A percentile compares a stretch with the other conserved stretches of the same genome.
These are phyloP conservation scores for Gobius niger DNA, from an alignment of 2,113 vertebrate species.

Conservation along the genomic window DNA sequence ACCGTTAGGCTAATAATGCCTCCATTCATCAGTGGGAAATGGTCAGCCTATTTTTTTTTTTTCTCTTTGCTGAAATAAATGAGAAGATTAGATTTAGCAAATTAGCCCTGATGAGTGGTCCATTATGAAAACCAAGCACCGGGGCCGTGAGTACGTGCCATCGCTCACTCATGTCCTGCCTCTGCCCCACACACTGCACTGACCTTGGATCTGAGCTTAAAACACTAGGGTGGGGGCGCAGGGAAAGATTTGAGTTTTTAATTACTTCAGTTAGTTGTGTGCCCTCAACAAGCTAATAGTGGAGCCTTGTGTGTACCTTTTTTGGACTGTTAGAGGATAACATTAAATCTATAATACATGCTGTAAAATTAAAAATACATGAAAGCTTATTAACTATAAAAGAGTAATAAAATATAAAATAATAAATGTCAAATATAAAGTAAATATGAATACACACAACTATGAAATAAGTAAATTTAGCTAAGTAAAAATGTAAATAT, in stretches of 20 bases:
- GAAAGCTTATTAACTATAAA: no score
- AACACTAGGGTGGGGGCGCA: background rate
- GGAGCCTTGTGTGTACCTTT: no score
- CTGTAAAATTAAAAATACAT: no score
- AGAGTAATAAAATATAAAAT: no score
- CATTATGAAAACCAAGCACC: conserved; percentile 56
- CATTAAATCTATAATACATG: no score
- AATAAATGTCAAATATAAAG: no score
- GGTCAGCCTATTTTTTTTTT: conserved; percentile 43
- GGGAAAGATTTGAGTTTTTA: background rate
- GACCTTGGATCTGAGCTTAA: conserved; percentile 22
- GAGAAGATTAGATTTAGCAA: conserved; percentile 55
- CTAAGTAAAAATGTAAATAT: no score
- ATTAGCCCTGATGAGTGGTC: conserved; percentile 58
- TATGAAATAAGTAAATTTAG: no score
- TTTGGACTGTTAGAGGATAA: no score
- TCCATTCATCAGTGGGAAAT: conserved; percentile 57
- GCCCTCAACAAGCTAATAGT: no score
- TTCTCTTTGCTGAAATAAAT: conserved; percentile 48
- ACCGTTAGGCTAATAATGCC: conserved; percentile 52
- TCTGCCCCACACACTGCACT: conserved; percentile 12
- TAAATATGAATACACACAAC: no score
- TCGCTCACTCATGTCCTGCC: conserved; percentile 25
- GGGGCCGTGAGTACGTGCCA: conserved; percentile 20
- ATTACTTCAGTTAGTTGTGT: no score